Base-by-base conservation (phyloP, 2,888 invertebrate species). In the Abrostola triplasia region DNA sequence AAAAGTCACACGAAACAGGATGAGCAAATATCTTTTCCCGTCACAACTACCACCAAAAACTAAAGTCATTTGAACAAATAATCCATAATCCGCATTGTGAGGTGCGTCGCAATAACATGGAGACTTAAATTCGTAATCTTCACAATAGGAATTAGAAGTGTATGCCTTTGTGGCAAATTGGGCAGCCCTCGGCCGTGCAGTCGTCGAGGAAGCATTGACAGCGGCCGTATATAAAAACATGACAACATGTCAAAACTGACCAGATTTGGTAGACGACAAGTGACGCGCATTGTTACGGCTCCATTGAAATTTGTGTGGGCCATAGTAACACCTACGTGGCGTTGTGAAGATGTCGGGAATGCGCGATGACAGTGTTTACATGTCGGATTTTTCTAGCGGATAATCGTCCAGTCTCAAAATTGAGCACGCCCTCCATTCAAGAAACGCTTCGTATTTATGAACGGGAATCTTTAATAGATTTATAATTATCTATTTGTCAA, bases 231-330 rank as follows among this genome's bases (percentile, higher is more conserved):
- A 92, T 91, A 93, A 93, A 92, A 94, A 94, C 94, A 93, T 92
- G 93, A 93, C 92, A 89, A 93, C 88, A 87, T 93, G 94, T 94
- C 94, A 94, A 91, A 94, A 94, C 93, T 92, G 92, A 91, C 90
- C 91, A 92, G 91, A 91, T 92, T 92, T 92, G 84, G 92, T 88
- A 85, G 89, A 86, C 88, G 91, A 93, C 92, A 92, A 93, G 92
- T 92, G 93, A 93, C 78, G 89, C 62, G 83, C 85, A 85, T 94
- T 94, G 93, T 94, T 86, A 79, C 73, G 62, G 64, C 64, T 64
- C 86, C 81, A 91, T 94, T 90, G 92, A 94, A 94, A 87, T 93
- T 86, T 81, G 94, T 94, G 94, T 94, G 94, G 93, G 87, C 92
- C 86, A 82, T 75, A 81, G 86, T 86, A 83, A 88, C 89, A 86